Percentiles rank a stretch among this genome's conserved stretches.
phyloP scores from a whole-genome alignment of 2,797 vertebrate genomes.

The Hemibagrus guttatus region DNA sequence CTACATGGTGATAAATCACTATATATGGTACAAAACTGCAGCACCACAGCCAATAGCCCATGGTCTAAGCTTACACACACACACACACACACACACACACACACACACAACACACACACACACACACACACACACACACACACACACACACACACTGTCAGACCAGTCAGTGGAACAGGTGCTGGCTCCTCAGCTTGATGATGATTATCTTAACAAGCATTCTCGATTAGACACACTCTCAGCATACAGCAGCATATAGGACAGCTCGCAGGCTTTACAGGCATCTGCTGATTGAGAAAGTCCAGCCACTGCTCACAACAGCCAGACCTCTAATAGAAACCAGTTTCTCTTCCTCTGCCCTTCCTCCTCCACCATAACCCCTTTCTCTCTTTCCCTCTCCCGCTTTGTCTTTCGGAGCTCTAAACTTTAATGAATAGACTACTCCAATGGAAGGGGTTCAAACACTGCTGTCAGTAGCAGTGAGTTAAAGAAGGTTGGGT shows the following conservation, averaged over 20 bases:
- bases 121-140: conserved; percentile 20
- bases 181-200: conserved; percentile 40
- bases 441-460: conserved; percentile 57
- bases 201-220: conserved; percentile 51
- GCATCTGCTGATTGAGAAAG: conserved; percentile 45
- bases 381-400: not conserved
- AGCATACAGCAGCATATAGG: conserved; percentile 37
- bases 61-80: not conserved
- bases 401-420: conserved; percentile 3
- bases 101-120: not conserved
- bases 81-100: conserved; percentile 26
- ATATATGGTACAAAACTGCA: not conserved
- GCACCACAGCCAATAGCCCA: conserved; percentile 8
- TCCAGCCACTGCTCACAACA: conserved; percentile 32
- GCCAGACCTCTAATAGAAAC: conserved; percentile 42
- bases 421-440: conserved; percentile 66
- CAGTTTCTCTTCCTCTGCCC: conserved; percentile 53
- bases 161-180: conserved; percentile 45
- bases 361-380: conserved; percentile 10
- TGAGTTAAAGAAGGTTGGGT: conserved; percentile 29
- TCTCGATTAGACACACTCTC: conserved; percentile 51
- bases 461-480: conserved; percentile 67
- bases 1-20: conserved; percentile 4
- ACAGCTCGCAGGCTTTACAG: conserved; percentile 38
- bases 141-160: not conserved